Base-by-base conservation (phyloP, 2,888 invertebrate genomes). In the Tinea semifulvella region DNA sequence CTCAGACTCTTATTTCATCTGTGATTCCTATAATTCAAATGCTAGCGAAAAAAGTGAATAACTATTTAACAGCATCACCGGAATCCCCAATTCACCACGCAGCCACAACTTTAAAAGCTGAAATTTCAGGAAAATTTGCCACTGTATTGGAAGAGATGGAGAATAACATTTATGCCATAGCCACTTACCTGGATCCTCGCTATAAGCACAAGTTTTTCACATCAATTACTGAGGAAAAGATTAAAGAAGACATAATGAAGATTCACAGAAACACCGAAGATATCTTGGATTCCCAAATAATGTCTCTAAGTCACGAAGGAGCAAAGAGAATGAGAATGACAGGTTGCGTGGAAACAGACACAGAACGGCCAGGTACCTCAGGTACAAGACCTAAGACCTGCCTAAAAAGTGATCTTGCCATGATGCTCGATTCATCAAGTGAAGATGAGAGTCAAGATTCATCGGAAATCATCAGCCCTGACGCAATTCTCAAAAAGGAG, bases 131-230 rank as follows among this genome's bases (percentile, higher is more conserved):
- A 46, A 51, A 48, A 43, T 50, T 52, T 42, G 20, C 22, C 53
- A 53, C 50, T 42, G 46, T 26, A 39, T 53, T 53, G 53, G 51
- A 38, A 49, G n/a, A n/a, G n/a, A n/a, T n/a, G n/a, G 52, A 55
- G 14, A 51, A 55, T 43, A 52, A 52, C 47, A 50, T 55, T 50
- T 56, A 49, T 53, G 43, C 42, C 44, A 54, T 56, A 27, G 50
- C 54, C 40, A 55, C 52, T 40, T 53, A 52, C 46, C 50, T 55
- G 52, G 57, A 56, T 48, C 53, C 53, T 51, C 52, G 56, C 49
- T 56, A 55, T 51, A 56, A 55, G 49, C 48, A 56, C 42, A 52
- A 51, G 46, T 49, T 50, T 51, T 48, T 48, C 43, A 52, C 52
- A 49, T 18, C 39, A 39, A 2, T 20, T 7, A 39, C 17, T 47